Evolutionary conservation across 2,113 vertebrate genomes (phyloP), one percentile per base, ranked within the genome.

Genomic region (Microcebus ravelobensis): DNA sequence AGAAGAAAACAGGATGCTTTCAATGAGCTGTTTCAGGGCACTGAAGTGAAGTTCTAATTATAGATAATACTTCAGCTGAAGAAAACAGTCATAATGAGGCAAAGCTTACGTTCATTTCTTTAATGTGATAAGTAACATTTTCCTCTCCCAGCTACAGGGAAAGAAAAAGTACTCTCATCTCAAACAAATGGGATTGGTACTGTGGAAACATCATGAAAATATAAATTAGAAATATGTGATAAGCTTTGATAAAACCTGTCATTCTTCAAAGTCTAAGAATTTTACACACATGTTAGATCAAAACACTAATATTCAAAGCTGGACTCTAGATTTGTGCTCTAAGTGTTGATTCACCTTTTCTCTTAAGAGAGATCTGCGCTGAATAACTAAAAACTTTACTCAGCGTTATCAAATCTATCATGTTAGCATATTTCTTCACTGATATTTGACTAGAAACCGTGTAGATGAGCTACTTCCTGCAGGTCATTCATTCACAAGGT

Each of bases 1-100:
- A 90, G 76, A 93, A 90, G 92, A 82, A 94, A 87, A 86, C 91
- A 95, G 90, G 79, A 77, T 79, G 87, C 91, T 95, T 76, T 79
- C 63, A 82, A 57, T 23, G 21, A 93, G 55, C 67, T 91, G 79
- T 21, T 73, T 63, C 36, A 52, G 89, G 48, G 52, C 45, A 21
- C 39, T 45, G 25, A n/a, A 73, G 34, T 11, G 5, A 80, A 45
- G 87, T 55, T 36, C 65, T 87, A 42, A 36, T n/a, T 65, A 85
- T 57, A 91, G 48, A 79, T 10, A 81, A 79, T 14, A n/a, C 79
- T 80, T 50, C 23, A 34, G 59, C 65, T 23, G 65, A 77, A 71
- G 87, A 80, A 85, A 77, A 23, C 15, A 48, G 71, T 48, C 83
- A 50, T 31, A 36, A n/a, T 3, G 87, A 21, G n/a, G 79, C 27